Evolutionary conservation across 2,888 invertebrate species (phyloP), one percentile per base, ranked within the genome.

Genomic region (Nymphalis c-album): DNA sequence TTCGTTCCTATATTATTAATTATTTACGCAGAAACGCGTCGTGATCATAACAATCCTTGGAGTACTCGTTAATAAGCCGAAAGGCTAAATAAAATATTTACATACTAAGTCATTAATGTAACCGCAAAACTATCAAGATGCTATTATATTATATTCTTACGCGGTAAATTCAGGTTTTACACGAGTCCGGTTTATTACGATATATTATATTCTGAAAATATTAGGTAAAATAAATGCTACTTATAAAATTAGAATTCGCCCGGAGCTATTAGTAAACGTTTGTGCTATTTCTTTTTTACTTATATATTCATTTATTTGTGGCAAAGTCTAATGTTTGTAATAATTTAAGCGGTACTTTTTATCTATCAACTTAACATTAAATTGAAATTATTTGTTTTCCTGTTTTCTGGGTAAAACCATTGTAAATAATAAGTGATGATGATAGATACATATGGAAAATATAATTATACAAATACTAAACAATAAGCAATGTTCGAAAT

Each of bases 1-100:
- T 63, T 63, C n/a, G 46, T 31, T 63, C 7, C 17, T 17, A 55
- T 31, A 18, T n/a, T n/a, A 55, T 55, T 31, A 55, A 55, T 31
- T 31, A 35, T 55, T 55, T 55, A 55, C 31, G 17, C 26, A 31
- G 26, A 31, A 55, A 8, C 17, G n/a, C 17, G 31, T 6, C 8
- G 16, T 35, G 31, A 55, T 31, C 1, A 55, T 7, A 55, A 31
- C n/a, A 31, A 55, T n/a, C 8, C 55, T 35, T 31, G 31, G n/a
- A 31, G 17, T 22, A 13, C 51, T 55, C 16, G 4, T 8, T 26
- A 26, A 16, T 55, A 17, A 17, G n/a, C 55, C n/a, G 17, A 55
- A 55, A n/a, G 26, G 17, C 18, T 26, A 26, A 18, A 26, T 55
- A 55, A 55, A 7, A 55, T 55, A 17, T 26, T 26, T 48, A n/a